A percentile compares a stretch with the other conserved stretches of the same genome.
Conservation (phyloP, 1,140 invertebrate species). For the Ridgeia piscesae region DNA sequence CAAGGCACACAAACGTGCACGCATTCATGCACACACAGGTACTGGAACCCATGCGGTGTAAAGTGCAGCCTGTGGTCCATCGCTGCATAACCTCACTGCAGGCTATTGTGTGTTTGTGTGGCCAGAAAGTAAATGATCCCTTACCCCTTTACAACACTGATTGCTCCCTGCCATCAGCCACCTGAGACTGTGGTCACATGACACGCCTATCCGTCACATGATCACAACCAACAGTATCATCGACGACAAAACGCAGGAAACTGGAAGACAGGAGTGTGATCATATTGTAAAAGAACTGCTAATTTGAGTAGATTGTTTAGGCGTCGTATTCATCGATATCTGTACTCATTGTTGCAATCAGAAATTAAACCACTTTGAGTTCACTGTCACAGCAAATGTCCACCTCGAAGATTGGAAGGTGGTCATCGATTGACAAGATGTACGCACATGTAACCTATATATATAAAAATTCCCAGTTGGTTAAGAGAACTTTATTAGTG, state of each 20-base stretch:
- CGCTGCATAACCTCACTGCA: neutral
- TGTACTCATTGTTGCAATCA: neutral
- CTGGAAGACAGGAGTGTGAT: neutral
- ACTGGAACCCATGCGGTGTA: neutral
- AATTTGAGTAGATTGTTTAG: neutral
- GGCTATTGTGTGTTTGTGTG: neutral
- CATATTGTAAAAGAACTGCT: neutral
- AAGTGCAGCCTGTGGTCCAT: neutral
- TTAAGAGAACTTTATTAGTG: too few relatives aligned
- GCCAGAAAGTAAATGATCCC: neutral
- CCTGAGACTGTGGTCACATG: neutral
- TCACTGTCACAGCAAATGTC: neutral
- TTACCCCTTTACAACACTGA: neutral
- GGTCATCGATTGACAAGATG: too few relatives aligned
- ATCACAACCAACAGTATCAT: slow-evolving; percentile 5
- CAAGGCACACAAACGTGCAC: neutral
- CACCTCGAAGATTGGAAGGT: neutral
- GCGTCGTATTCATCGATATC: neutral
- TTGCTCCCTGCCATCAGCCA: neutral
- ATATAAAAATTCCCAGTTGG: too few relatives aligned
- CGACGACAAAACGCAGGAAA: neutral
- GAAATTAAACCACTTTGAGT: neutral
- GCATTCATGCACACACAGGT: neutral
- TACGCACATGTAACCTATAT: too few relatives aligned
- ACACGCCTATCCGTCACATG: neutral